These are phyloP conservation scores for Cheilinus undulatus DNA, from an alignment of 2,113 vertebrate genomes.

Conservation along the genomic window DNA sequence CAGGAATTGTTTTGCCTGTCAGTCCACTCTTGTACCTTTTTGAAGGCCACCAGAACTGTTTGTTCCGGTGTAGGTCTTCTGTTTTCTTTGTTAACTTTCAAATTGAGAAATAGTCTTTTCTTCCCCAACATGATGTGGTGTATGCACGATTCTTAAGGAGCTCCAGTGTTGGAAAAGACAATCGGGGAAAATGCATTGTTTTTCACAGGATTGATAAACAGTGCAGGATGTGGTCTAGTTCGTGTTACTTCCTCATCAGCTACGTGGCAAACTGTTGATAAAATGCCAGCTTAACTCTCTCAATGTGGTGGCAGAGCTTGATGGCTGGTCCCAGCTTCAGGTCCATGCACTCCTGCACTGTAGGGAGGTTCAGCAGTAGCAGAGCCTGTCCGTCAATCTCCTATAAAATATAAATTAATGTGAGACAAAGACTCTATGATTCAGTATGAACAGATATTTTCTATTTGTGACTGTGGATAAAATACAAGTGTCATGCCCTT, in stretches of 20 bases:
- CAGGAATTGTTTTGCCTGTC: conserved; percentile 7
- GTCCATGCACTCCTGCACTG: conserved; percentile 99
- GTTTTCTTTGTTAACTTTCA: conserved; percentile 2
- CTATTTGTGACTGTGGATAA: conserved; percentile 3
- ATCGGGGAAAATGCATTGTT: conserved; percentile 34
- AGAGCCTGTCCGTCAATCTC: conserved; percentile 98
- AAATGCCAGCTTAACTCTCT: conserved; percentile 97
- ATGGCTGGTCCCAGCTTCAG: conserved; percentile 97
- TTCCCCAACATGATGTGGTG: conserved; percentile 1
- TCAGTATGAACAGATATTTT: neutral
- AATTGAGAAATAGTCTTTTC: conserved; percentile 16
- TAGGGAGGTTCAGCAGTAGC: conserved; percentile 95
- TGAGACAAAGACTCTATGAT: conserved; percentile 3
- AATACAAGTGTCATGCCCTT: neutral
- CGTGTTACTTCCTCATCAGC: conserved; percentile 57
- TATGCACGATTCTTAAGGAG: conserved; percentile 43
- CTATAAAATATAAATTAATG: conserved; percentile 74
- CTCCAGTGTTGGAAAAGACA: conserved; percentile 60
- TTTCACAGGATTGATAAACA: conserved; percentile 47
- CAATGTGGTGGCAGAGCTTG: conserved; percentile 98
- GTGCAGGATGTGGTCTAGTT: conserved; percentile 39
- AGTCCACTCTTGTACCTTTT: neutral
- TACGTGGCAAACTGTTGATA: conserved; percentile 98
- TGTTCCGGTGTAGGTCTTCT: neutral
- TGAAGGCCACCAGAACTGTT: conserved; percentile 10